Conservation (phyloP, 2,888 invertebrate species). For the Dromius quadrimaculatus region DNA sequence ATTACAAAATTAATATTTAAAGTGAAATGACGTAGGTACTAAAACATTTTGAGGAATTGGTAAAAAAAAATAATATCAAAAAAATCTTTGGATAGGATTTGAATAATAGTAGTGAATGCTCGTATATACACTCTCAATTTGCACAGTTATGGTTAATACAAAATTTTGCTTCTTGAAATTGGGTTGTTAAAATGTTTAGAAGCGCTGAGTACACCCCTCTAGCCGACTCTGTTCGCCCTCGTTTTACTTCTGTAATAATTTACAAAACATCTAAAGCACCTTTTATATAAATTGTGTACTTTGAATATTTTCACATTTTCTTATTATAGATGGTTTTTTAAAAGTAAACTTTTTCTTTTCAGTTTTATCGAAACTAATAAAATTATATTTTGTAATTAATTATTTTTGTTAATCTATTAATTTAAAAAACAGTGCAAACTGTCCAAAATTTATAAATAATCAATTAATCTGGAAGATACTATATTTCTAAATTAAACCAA, state of each 20-base stretch:
- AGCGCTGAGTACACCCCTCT: background rate
- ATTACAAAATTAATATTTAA: too few relatives aligned
- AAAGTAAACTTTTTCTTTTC: constrained; percentile 1
- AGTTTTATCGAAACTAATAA: background rate
- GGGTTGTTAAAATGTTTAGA: constrained; percentile 13
- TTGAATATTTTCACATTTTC: constrained; percentile 42
- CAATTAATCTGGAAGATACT: too few relatives aligned
- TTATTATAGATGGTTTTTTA: constrained; percentile 10
- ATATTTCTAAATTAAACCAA: too few relatives aligned
- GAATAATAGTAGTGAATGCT: background rate
- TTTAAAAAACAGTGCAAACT: too few relatives aligned
- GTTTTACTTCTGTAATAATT: constrained; percentile 36
- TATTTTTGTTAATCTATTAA: constrained; percentile 7
- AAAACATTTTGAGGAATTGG: too few relatives aligned
- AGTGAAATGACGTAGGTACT: too few relatives aligned
- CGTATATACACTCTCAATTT: background rate
- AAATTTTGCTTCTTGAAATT: too few relatives aligned
- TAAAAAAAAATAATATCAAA: too few relatives aligned
- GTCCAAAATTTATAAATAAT: too few relatives aligned
- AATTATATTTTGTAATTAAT: constrained; percentile 26
- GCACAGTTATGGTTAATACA: background rate
- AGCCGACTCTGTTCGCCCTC: background rate
- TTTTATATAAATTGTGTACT: constrained; percentile 48
- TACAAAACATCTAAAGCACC: constrained; percentile 48
- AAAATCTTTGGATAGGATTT: too few relatives aligned